Evolutionary conservation across 2,113 vertebrate genomes (phyloP), one percentile per base, ranked within the genome.

Genomic region (Bambusicola thoracicus): DNA sequence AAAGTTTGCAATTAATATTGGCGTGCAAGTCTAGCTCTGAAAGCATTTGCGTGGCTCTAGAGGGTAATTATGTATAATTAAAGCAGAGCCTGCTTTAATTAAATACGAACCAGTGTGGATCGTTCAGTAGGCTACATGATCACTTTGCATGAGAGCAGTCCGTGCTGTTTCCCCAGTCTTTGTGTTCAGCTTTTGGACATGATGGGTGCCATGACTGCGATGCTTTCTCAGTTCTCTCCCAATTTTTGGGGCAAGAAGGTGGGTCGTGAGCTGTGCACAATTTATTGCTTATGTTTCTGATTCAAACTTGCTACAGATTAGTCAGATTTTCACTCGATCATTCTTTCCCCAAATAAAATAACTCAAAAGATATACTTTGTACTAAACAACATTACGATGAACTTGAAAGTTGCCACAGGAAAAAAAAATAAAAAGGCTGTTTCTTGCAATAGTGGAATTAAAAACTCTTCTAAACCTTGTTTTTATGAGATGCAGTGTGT

Each of bases 21-120:
- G 19, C 11, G 69, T 1, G 0, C 20, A 51, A 77, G 27, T 51
- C 30, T 77, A 70, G 27, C 21, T 84, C 56, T 78, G 14, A 70
- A 70, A 65, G 61, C 53, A 13, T 56, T 77, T 85, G 73, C 29
- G 14, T 74, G 49, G 55, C 7, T 81, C 65, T n/a, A 48, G 77
- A 86, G 22, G 10, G 20, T 27, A 48, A 81, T 83, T 81, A 36
- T 14, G n/a, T 48, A 24, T 46, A 77, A 75, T 58, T 82, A 91
- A 89, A 88, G 51, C 48, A 89, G 68, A 48, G 24, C 12, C 25
- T 69, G 15, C 55, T 88, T 89, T 91, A 89, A 84, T 84, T 58
- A 91, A 84, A n/a, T 16, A 36, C 43, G n/a, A 81, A 34, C 81
- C 68, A 43, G 19, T 1, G 1, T 80, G 72, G 43, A 46, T 83